phyloP scores from a whole-genome alignment of 2,888 invertebrate species.

The Trissoscelio sp. region DNA sequence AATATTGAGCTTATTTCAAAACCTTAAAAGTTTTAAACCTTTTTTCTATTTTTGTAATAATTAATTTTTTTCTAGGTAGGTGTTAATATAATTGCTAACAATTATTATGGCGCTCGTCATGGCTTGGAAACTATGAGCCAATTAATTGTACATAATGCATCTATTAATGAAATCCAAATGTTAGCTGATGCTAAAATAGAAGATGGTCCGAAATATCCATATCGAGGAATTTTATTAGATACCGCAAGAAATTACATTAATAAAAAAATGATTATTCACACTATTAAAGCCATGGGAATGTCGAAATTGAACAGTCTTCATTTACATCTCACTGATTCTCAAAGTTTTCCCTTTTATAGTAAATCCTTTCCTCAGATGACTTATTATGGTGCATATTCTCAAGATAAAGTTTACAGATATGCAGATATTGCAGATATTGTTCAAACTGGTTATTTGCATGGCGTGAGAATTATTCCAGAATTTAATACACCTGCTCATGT shows the following conservation, averaged over 20 bases:
- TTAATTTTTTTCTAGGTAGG: conserved; percentile 25
- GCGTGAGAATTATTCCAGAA: conserved; percentile 46
- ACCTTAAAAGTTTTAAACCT: no score
- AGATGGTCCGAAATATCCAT: conserved; percentile 28
- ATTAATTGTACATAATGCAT: conserved; percentile 31
- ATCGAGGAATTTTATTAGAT: conserved; percentile 42
- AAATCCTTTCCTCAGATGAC: conserved; percentile 82
- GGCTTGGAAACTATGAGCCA: conserved; percentile 36
- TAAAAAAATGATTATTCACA: conserved; percentile 16
- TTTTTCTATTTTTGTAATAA: conserved; percentile 1
- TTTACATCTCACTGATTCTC: conserved; percentile 21
- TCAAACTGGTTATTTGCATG: conserved; percentile 15
- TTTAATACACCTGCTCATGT: conserved; percentile 36
- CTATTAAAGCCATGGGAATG: conserved; percentile 44
- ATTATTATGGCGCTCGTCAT: conserved; percentile 38
- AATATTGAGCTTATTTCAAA: no score
- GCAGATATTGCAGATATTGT: conserved; percentile 35
- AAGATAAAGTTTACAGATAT: conserved; percentile 86
- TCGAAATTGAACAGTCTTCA: conserved; percentile 36
- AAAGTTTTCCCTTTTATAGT: conserved; percentile 34
- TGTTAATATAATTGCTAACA: conserved; percentile 24
- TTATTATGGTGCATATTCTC: conserved; percentile 91
- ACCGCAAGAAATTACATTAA: conserved; percentile 33
- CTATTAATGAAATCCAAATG: conserved; percentile 19
- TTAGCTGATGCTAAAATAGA: background rate